Percentiles rank a stretch among this genome's conserved stretches.
Conservation (phyloP, 2,113 vertebrate genomes). For the Acinonyx jubatus region DNA sequence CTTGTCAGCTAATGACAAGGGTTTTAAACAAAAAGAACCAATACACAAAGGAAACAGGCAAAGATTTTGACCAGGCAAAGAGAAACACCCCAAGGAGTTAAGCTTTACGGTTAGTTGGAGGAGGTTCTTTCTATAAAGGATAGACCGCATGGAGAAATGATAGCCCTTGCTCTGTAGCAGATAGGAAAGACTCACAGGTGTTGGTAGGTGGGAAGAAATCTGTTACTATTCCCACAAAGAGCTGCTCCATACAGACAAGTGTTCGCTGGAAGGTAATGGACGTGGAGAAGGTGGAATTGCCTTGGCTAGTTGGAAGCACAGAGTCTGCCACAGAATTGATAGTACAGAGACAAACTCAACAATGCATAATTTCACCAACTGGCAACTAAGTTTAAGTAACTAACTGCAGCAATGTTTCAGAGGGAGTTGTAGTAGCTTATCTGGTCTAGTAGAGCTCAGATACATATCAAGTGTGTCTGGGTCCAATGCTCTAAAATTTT, state of each 20-base stretch:
- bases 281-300: neutral
- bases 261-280: neutral
- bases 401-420: neutral
- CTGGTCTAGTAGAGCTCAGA: neutral
- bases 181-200: neutral
- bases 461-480: neutral
- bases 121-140: neutral
- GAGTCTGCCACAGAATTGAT: neutral
- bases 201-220: neutral
- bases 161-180: neutral
- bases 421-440: neutral
- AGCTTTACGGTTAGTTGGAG: too few species aligned
- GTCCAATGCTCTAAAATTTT: neutral
- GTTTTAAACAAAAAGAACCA: neutral
- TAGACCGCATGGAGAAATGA: neutral
- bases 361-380: neutral
- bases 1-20: neutral
- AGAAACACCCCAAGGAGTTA: neutral
- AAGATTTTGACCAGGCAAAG: neutral
- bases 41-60: neutral
- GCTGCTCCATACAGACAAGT: neutral
- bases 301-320: neutral
- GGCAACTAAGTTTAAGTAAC: neutral
- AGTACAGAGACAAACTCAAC: neutral
- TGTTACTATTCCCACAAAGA: neutral